phyloP scores from a whole-genome alignment of 2,797 vertebrate species.

The Phrynocephalus guinanensis region DNA sequence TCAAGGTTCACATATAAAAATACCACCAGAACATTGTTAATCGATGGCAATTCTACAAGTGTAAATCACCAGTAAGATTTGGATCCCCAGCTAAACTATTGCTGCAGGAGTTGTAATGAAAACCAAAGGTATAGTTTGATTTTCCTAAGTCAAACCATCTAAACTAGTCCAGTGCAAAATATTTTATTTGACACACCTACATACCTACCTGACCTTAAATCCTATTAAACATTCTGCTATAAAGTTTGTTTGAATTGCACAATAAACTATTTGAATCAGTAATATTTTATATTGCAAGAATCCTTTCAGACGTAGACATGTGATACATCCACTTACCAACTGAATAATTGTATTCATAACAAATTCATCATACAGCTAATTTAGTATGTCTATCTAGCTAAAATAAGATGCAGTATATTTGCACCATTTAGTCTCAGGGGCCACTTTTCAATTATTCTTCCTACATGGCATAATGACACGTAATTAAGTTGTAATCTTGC shows the following conservation, averaged over 20 bases:
- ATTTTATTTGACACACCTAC: background rate
- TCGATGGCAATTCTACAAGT: too few species aligned
- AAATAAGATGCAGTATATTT: slow-evolving; percentile 80
- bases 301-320: slow-evolving; percentile 70
- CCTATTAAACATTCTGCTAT: slow-evolving; percentile 24
- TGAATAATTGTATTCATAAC: slow-evolving; percentile 82
- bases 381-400: slow-evolving; percentile 82
- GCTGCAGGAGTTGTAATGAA: background rate
- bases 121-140: slow-evolving; percentile 8
- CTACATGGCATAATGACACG: slow-evolving; percentile 76
- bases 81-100: too few species aligned
- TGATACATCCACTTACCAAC: slow-evolving; percentile 74
- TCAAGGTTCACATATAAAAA: too few species aligned
- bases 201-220: background rate
- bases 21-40: too few species aligned
- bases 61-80: too few species aligned
- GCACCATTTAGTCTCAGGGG: slow-evolving; percentile 73
- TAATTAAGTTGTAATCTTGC: slow-evolving; percentile 79
- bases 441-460: slow-evolving; percentile 83
- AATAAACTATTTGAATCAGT: slow-evolving; percentile 39
- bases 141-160: background rate
- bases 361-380: slow-evolving; percentile 82
- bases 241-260: slow-evolving; percentile 51
- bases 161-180: slow-evolving; percentile 12
- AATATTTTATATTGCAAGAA: slow-evolving; percentile 57